Conservation (phyloP, 2,113 vertebrate genomes). For the Glaucidium brasilianum region DNA sequence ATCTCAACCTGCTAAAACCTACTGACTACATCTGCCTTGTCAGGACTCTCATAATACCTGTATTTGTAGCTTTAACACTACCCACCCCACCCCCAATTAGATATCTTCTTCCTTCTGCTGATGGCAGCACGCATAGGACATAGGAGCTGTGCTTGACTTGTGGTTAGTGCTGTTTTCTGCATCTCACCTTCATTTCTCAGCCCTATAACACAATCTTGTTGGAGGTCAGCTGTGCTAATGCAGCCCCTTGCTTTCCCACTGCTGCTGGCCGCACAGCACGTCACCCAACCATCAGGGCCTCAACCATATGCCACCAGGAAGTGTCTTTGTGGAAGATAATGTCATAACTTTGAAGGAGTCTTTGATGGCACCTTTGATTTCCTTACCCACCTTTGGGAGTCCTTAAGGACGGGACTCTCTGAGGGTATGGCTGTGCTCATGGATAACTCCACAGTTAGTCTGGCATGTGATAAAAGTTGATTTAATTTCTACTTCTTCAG, state of each 20-base stretch:
- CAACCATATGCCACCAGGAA: not conserved
- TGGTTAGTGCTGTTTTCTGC: not conserved
- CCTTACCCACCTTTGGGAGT: not conserved
- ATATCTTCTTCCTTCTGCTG: not conserved
- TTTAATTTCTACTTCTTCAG: slow-evolving; percentile 42
- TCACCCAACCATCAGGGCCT: not conserved
- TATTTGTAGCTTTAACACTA: not conserved
- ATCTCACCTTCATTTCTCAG: not conserved
- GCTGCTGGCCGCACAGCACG: not conserved
- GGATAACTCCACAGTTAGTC: not conserved
- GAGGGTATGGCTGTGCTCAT: not conserved
- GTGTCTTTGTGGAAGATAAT: not conserved
- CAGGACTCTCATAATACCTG: not conserved
- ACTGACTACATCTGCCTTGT: not conserved
- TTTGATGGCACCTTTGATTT: slow-evolving; percentile 17
- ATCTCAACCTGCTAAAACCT: not conserved
- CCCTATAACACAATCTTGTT: fast-evolving
- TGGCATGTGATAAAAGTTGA: slow-evolving; percentile 25
- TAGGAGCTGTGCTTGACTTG: not conserved
- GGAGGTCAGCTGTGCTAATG: fast-evolving
- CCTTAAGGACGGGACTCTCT: not conserved
- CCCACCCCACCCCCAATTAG: fast-evolving
- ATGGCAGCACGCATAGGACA: not conserved
- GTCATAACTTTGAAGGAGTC: not conserved
- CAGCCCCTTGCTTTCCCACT: not conserved